Base-by-base conservation (phyloP, 2,797 vertebrate species). In the Pangasius krempfi region DNA sequence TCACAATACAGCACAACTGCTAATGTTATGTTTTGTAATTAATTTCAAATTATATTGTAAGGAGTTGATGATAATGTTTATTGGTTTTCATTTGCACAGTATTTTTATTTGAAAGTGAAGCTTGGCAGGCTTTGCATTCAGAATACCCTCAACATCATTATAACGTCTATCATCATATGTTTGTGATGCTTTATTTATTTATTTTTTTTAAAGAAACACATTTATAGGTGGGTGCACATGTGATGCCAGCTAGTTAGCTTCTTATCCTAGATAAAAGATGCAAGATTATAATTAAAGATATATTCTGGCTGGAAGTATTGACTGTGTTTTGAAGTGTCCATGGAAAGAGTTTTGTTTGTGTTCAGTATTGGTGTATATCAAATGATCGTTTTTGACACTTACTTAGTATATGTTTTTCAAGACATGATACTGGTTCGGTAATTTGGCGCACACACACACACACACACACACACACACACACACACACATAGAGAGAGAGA, bases 401-500 rank as follows among this genome's bases (percentile, higher is more conserved):
- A 62, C 25, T 62, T 8, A 72, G 18, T 9, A 40, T 40, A 40
- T 8, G 3, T 33, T 73, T n/a, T 75, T 75, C 40, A 85, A 56
- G 5, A 27, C 70, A 13, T 33, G n/a, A 85, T 72, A 27, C 66
- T 85, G 33, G 52, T 54, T 37, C 30, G 1, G 50, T 27, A 75
- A 4, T 72, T 56, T 75, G 54, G 25, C 16, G 16, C 13, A 54
- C 13, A 54, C 52, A 14, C 33, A 72, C 2, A 37, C 0, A 30
- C 12, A 16, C 1, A 2, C 1, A 75, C 13, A 54, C 52, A 54
- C 3, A 54, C 13, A 54, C 13, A 54, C 52, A 14, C 37, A 72
- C 2, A 37, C 0, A 30, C 13, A 18, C 1, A 5, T 0, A 3
- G 13, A 73, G 2, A 44, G 40, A 0, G 1, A 12, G 40, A 73